Percentiles rank a stretch among this genome's conserved stretches.
phyloP scores from a whole-genome alignment of 1,140 invertebrate genomes.

The Octopus bimaculoides region DNA sequence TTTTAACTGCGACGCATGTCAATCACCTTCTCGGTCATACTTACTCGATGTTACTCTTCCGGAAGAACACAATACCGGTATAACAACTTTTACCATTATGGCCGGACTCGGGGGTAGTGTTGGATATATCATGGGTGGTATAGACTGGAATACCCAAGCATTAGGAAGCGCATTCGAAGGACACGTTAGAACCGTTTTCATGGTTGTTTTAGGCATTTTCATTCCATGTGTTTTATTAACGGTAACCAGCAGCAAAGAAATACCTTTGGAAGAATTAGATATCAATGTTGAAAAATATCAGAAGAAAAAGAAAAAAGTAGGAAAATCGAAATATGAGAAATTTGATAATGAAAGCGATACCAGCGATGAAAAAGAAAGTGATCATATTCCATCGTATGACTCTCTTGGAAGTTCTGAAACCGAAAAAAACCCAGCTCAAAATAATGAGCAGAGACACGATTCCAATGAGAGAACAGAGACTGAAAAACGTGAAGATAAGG shows the following conservation, averaged over 20 bases:
- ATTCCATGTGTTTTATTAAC: slow-evolving; percentile 42
- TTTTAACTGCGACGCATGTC: slow-evolving; percentile 94
- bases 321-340: slow-evolving; percentile 46
- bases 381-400: slow-evolving; percentile 17
- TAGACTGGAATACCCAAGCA: slow-evolving; percentile 81
- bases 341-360: slow-evolving; percentile 46
- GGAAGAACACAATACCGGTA: slow-evolving; percentile 88
- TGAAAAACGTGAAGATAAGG: not conserved
- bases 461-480: not conserved
- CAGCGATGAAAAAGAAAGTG: slow-evolving; percentile 29
- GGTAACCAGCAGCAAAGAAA: slow-evolving; percentile 50
- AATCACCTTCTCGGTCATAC: slow-evolving; percentile 89
- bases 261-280: slow-evolving; percentile 36
- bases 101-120: slow-evolving; percentile 91
- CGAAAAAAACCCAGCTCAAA: not conserved
- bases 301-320: slow-evolving; percentile 51
- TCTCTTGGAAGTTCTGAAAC: not conserved
- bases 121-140: slow-evolving; percentile 87
- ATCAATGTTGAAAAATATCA: slow-evolving; percentile 35
- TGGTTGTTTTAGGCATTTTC: slow-evolving; percentile 41
- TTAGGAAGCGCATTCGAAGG: slow-evolving; percentile 69
- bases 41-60: slow-evolving; percentile 87
- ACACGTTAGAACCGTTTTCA: slow-evolving; percentile 78
- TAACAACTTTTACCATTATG: slow-evolving; percentile 96
- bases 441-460: not conserved